phyloP scores from a whole-genome alignment of 30 jellyfish, hydroid and myxozoan species.

The Aurelia aurita complex sp. Pacific region DNA sequence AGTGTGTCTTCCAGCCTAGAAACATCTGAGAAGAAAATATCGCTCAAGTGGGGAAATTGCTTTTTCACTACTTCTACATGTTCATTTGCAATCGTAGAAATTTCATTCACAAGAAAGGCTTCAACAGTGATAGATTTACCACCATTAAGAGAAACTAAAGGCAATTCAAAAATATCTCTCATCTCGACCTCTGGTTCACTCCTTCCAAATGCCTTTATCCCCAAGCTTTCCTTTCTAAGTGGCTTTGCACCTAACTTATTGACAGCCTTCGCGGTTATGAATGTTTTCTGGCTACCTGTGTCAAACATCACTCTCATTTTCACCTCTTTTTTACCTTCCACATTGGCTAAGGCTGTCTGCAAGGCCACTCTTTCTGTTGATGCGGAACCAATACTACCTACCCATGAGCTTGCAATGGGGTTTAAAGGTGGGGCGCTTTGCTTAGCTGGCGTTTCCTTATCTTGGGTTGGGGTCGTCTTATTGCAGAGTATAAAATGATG shows the following conservation, averaged over 20 bases:
- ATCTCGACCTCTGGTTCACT: conserved; percentile 50
- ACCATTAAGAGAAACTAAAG: conserved; percentile 28
- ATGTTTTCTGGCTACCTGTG: conserved; percentile 72
- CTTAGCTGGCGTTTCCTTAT: no score
- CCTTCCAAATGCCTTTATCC: conserved; percentile 56
- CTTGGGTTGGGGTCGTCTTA: no score
- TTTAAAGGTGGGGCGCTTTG: no score
- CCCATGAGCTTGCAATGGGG: no score
- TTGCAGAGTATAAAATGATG: no score
- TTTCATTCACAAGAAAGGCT: conserved; percentile 61
- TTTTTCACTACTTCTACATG: conserved; percentile 48
- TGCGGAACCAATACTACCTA: neutral
- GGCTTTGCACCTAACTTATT: conserved; percentile 47
- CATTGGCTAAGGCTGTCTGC: conserved; percentile 50
- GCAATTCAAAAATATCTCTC: conserved; percentile 46
- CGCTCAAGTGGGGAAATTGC: conserved; percentile 5
- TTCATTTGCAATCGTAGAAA: conserved; percentile 35
- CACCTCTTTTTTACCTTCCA: conserved; percentile 22
- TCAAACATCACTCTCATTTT: conserved; percentile 31
- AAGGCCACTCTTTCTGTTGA: conserved; percentile 22
- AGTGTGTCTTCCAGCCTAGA: conserved; percentile 25
- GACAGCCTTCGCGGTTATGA: conserved; percentile 41
- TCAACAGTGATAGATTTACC: conserved; percentile 20
- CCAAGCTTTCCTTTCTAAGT: conserved; percentile 56
- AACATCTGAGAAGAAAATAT: conserved; percentile 45